Percentiles rank a stretch among this genome's conserved stretches.
These are phyloP conservation scores for Pachliopta kotzebuea DNA, from an alignment of 2,888 invertebrate genomes.

Conservation along the genomic window DNA sequence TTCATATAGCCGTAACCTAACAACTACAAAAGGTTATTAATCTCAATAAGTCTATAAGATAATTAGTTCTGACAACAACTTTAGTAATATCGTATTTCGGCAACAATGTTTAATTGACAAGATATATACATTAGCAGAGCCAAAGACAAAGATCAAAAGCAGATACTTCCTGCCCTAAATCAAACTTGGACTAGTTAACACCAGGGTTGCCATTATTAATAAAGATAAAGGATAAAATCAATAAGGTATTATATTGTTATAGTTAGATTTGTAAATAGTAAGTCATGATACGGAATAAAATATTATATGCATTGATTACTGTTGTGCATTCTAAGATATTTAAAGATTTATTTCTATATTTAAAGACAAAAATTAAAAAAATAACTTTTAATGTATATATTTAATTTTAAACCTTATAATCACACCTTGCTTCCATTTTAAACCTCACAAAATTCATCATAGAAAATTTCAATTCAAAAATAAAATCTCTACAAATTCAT, in stretches of 20 bases:
- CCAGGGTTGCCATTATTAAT: constrained; percentile 2
- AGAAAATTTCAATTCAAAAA: neutral
- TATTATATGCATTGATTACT: too few species aligned
- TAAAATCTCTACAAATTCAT: neutral
- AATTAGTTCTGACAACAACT: constrained; percentile 5
- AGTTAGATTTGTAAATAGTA: too few species aligned
- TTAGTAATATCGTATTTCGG: constrained; percentile 30
- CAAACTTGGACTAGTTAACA: constrained; percentile 36
- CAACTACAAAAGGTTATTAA: constrained; percentile 3
- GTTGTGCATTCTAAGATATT: too few species aligned
- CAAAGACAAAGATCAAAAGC: constrained; percentile 45
- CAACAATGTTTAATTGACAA: constrained; percentile 29
- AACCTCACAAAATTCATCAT: too few species aligned
- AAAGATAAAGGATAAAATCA: neutral
- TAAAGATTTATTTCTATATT: too few species aligned
- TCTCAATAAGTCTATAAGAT: constrained; percentile 16
- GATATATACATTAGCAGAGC: constrained; percentile 30
- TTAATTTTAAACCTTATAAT: too few species aligned
- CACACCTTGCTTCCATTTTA: too few species aligned
- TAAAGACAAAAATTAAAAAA: too few species aligned
- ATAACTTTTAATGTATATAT: too few species aligned
- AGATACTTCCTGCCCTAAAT: constrained; percentile 46
- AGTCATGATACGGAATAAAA: too few species aligned
- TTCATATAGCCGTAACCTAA: neutral
- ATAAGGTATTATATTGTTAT: too few species aligned